These are phyloP conservation scores for Bolinopsis microptera DNA, from an alignment of 37 sponge, comb jelly and placozoan species.

Conservation along the genomic window DNA sequence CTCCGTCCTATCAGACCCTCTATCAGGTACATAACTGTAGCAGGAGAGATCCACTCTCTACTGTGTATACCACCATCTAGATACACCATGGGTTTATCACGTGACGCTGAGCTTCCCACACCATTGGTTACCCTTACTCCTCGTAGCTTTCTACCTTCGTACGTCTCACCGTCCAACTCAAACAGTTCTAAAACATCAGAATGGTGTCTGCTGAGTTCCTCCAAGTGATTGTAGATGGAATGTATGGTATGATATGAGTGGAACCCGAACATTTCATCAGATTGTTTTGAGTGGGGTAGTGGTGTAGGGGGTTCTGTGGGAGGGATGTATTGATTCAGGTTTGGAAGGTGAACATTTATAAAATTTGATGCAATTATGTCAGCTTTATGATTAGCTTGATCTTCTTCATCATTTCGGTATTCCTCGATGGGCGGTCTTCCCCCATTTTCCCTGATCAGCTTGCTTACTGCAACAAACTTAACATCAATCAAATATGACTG, in stretches of 20 bases:
- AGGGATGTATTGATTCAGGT: neutral
- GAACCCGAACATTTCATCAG: neutral
- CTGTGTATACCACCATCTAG: slow-evolving; percentile 25
- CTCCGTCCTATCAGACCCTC: neutral
- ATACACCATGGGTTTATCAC: neutral
- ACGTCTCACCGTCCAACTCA: neutral
- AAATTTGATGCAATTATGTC: too few relatives aligned
- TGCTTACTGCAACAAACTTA: neutral
- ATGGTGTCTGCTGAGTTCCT: neutral
- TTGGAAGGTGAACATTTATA: too few relatives aligned
- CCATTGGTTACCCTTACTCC: neutral
- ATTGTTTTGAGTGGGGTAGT: too few relatives aligned
- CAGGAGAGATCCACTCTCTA: slow-evolving; percentile 37
- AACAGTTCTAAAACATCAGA: neutral
- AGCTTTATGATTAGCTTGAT: too few relatives aligned
- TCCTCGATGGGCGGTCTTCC: neutral
- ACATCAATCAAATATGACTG: neutral
- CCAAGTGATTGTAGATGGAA: neutral
- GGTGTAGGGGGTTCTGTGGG: neutral
- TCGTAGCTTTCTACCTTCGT: neutral
- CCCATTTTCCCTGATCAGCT: neutral
- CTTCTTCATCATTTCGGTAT: neutral
- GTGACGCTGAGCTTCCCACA: neutral
- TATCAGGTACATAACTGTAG: neutral
- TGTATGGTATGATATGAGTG: neutral